Conservation (phyloP, 2,888 invertebrate species). For the Pterostichus madidus region DNA sequence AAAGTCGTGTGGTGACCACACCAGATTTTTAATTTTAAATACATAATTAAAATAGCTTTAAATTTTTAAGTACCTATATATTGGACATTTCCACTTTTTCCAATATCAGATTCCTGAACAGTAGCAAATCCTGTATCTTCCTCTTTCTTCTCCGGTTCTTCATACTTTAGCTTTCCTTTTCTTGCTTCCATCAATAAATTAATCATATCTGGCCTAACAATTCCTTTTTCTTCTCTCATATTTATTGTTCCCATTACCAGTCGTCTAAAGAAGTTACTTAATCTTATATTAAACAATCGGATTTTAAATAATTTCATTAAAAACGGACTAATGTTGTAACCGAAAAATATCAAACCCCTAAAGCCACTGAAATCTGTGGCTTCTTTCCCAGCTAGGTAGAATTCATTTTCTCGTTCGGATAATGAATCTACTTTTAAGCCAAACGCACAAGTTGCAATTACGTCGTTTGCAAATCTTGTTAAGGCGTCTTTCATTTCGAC, state of each 20-base stretch:
- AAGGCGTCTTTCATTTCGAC: constrained; percentile 78
- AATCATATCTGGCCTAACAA: constrained; percentile 79
- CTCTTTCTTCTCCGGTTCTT: constrained; percentile 71
- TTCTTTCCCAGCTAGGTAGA: constrained; percentile 75
- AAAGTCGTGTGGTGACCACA: no score
- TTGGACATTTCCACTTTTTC: constrained; percentile 71
- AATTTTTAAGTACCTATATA: constrained; percentile 1
- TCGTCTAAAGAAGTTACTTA: constrained; percentile 75
- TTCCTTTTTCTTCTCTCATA: constrained; percentile 76
- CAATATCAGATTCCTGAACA: constrained; percentile 76
- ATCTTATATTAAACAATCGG: constrained; percentile 73
- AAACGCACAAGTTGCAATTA: constrained; percentile 81
- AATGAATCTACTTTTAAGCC: constrained; percentile 80
- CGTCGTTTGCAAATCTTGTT: constrained; percentile 80
- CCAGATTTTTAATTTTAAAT: no score
- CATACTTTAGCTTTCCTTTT: constrained; percentile 71
- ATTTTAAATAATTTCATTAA: constrained; percentile 67
- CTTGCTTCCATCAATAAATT: constrained; percentile 78
- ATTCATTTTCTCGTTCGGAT: constrained; percentile 79
- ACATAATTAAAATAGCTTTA: no score
- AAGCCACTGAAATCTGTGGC: constrained; percentile 46
- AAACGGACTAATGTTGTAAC: constrained; percentile 14
- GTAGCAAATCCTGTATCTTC: constrained; percentile 76
- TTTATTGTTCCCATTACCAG: constrained; percentile 72
- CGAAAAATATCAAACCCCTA: constrained; percentile 33